Evolutionary conservation across 2,888 invertebrate species (phyloP), one percentile per base, ranked within the genome.

Genomic region (Phymatocera aterrima): DNA sequence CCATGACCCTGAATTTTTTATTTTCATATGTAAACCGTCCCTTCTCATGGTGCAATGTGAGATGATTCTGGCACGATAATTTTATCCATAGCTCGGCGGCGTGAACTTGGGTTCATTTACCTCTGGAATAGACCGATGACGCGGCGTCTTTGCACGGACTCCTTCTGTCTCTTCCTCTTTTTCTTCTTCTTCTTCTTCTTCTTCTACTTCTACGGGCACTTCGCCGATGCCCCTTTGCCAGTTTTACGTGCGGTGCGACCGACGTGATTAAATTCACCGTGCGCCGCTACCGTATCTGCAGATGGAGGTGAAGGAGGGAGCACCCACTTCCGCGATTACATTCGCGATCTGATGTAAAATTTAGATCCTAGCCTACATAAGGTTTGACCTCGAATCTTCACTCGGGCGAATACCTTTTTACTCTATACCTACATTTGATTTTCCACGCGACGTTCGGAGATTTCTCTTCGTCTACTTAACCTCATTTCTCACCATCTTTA

Each of bases 261-360:
- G 43, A 28, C 75, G 75, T 60, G 75, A 75, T 75, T 75, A 75
- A 75, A 75, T 75, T 75, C 75, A 75, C 75, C 57, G 40, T 40
- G 72, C 72, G 72, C 72, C 72, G 48, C 70, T 57, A 57, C 24
- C 57, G 75, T 75, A 57, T 60, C 75, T 60, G 57, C 60, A 60
- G 75, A 75, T n/a, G 43, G 8, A 12, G 57, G 43, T 24, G 18
- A 43, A 18, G 48, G 34, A n/a, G 75, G 75, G 57, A 37, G 75
- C 75, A 15, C 75, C 75, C 60, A 75, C 75, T 75, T 75, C 60
- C 75, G 75, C 75, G 75, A 75, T 75, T 75, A 75, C 75, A 75
- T 75, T 75, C 60, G 75, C 75, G 75, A 75, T 75, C 75, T 57
- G 75, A 75, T 75, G 75, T 75, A 75, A 75, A 75, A 75, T 75